Evolutionary conservation across 2,888 invertebrate species (phyloP), one percentile per base, ranked within the genome.

Genomic region (Sesamia inferens): DNA sequence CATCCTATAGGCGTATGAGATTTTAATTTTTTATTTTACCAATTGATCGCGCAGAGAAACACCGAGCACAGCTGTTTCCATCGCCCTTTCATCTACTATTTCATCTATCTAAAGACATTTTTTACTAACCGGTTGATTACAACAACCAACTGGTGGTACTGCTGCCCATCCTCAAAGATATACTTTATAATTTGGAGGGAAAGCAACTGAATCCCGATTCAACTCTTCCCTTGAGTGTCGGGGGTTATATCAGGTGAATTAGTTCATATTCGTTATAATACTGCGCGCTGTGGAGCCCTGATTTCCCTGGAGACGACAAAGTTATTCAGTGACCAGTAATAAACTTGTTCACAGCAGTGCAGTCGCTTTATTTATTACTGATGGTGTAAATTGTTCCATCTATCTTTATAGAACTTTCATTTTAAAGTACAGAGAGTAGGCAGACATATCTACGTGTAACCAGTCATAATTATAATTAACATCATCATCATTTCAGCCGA

Each of bases 271-370:
- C 78, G n/a, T 48, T 66, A 64, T 59, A 68, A 47, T 73, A 66
- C 39, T 5, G 6, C 48, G 44, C 44, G 63, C 74, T 79, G 74
- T 59, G 83, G 39, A 73, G 42, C 19, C 31, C 57, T 83, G 83
- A 81, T 81, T 81, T 81, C 80, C 83, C 80, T 39, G 10, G 83
- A 59, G 80, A 61, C 64, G 7, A 11, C 47, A 19, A 48, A 79
- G 69, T 83, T 81, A 61, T 74, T 74, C 83, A 74, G 64, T 83
- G 83, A 70, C 80, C 83, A 54, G 75, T 80, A 69, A 78, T 78
- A 63, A 78, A 54, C 67, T 67, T 69, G 57, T 59, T 16, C 58
- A 24, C 54, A 59, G 64, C 57, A 61, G 51, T 64, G 78, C 71
- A 79, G 58, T 22, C 47, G 54, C 58, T 82, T 62, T 24, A 82